phyloP scores from a whole-genome alignment of 2,113 vertebrate species.

The Pedionomus torquatus region DNA sequence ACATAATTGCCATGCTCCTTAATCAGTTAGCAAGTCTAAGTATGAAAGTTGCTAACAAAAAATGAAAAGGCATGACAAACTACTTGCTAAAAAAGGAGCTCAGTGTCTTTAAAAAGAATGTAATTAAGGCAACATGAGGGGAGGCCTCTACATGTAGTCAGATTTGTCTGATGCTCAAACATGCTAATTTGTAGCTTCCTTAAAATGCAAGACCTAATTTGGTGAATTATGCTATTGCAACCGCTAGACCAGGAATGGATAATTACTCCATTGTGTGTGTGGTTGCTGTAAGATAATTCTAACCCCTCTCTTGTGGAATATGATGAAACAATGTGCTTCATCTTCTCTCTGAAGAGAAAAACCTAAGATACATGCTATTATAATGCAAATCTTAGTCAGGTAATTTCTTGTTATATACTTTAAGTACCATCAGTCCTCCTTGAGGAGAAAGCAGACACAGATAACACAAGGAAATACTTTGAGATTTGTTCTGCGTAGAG shows the following conservation, averaged over 20 bases:
- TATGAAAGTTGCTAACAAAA: not conserved
- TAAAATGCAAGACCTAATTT: slow-evolving; percentile 34
- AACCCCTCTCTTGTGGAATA: not conserved
- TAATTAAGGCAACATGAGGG: not conserved
- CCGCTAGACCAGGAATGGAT: not conserved
- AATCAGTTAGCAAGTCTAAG: not conserved
- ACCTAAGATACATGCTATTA: not conserved
- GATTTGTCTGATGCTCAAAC: slow-evolving; percentile 7
- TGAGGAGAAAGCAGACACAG: not conserved
- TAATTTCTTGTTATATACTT: not conserved
- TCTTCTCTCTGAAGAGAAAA: not conserved
- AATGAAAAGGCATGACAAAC: not conserved
- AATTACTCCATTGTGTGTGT: not conserved
- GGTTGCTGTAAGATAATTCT: slow-evolving; percentile 5
- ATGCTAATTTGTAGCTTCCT: not conserved
- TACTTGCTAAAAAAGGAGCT: not conserved
- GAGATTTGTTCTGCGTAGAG: not conserved
- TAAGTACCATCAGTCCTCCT: not conserved
- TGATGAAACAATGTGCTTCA: not conserved
- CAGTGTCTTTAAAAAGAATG: not conserved
- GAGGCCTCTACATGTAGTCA: not conserved
- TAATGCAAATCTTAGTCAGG: not conserved
- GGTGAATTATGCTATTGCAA: not conserved
- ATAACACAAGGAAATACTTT: not conserved
- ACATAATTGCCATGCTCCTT: not conserved